Base-by-base conservation (phyloP, 1,140 invertebrate species). In the Meloidogyne exigua region DNA sequence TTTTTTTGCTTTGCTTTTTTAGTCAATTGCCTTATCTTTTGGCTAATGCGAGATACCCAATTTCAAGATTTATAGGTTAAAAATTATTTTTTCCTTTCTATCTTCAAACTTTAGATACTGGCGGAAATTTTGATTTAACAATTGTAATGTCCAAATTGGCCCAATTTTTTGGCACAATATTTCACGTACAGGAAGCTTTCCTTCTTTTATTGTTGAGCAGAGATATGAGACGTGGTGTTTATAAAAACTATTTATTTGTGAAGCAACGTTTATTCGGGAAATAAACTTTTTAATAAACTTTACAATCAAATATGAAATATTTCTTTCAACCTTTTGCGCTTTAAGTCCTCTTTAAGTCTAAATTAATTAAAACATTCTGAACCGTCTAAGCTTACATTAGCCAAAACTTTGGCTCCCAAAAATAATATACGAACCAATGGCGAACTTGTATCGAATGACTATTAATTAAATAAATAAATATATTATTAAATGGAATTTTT, bases 231-330 rank as follows among this genome's bases (percentile, higher is more conserved):
- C 4, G 66, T 4, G 66, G 66, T 18, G 28, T 68, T 42, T 42
- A 68, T 36, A 68, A 21, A 42, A 13, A 68, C 5, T 71, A 83
- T 62, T 49, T 23, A 21, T 18, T 91, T 91, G 80, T 94, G 93
- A 84, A n/a, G 18, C 4, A n/a, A 9, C 49, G 49, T 57, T 57
- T 57, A 7, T 57, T 57, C 4, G 13, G 44, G 18, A 2, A 18
- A 9, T n/a, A n/a, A 57, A 57, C 21, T 0, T n/a, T 57, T n/a
- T 7, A 32, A 32, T 32, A 32, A 32, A 32, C 7, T 32, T 32
- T n/a, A n/a, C n/a, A n/a, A n/a, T n/a, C n/a, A n/a, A n/a, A n/a
- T n/a, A n/a, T n/a, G n/a, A n/a, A n/a, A n/a, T n/a, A n/a, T n/a
- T n/a, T n/a, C n/a, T n/a, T n/a, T n/a, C n/a, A n/a, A n/a, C n/a